Evolutionary conservation across 2,113 vertebrate genomes (phyloP), one percentile per base, ranked within the genome.

Genomic region (Sialia sialis): DNA sequence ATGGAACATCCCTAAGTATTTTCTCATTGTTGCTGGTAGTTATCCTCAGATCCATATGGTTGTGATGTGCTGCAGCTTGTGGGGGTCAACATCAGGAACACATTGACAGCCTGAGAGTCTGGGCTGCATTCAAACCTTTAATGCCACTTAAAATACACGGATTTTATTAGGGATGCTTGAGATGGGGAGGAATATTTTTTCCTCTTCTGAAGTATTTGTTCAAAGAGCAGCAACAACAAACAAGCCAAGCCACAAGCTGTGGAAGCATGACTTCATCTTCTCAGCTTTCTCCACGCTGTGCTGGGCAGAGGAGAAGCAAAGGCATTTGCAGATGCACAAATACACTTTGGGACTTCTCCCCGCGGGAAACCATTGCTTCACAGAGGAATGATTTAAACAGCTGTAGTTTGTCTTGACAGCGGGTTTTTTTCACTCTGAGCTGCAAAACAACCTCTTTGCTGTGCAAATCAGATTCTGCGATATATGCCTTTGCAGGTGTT

Each of bases 361-460:
- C 72, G 85, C 0, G 21, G 82, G 79, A 92, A 93, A 73, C 93
- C 66, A 54, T 82, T 43, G 44, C 84, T 95, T 94, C 78, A 67
- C 66, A 90, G 95, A 95, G 89, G 77, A 88, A 83, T 85, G 93
- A 94, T 96, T 93, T 83, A 95, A 95, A 95, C 79, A 96, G 87
- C 54, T 64, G 78, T 74, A 89, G 73, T 92, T 93, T 77, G 72
- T 90, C 92, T 87, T 96, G 93, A 84, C 87, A 96, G 59, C n/a
- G 4, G 67, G 14, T 95, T 96, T 60, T 96, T 84, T 94, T 84
- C 87, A 81, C 58, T 90, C 80, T 73, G 82, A 96, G 85, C 84
- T 95, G 69, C 54, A 83, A 89, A 97, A 95, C 81, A 95, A 63
- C 39, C 32, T 85, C 58, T 69, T 59, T 68, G 64, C 41, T 17